phyloP scores from a whole-genome alignment of 2,113 vertebrate species.

The Melanostigma gelatinosum region DNA sequence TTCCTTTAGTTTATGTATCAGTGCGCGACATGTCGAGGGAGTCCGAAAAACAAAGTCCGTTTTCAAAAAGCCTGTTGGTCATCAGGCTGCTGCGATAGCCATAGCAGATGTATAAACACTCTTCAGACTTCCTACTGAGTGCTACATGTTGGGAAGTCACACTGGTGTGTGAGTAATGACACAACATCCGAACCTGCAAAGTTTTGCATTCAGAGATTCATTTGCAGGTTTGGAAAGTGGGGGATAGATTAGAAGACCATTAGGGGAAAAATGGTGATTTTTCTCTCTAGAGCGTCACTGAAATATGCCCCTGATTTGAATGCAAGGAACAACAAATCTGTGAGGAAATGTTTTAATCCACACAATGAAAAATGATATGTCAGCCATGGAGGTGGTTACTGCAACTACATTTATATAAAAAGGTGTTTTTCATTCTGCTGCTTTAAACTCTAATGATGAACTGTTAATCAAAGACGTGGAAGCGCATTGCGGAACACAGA shows the following conservation, averaged over 20 bases:
- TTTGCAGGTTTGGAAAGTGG: constrained; percentile 29
- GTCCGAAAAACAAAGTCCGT: constrained; percentile 57
- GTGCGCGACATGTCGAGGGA: constrained; percentile 42
- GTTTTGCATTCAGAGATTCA: constrained; percentile 16
- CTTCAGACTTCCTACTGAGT: constrained; percentile 49
- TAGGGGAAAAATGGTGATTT: constrained; percentile 15
- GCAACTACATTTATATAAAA: constrained; percentile 7
- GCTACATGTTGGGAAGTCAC: constrained; percentile 50
- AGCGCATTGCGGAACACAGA: background rate
- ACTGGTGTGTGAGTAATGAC: constrained; percentile 33
- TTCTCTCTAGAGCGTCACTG: constrained; percentile 24
- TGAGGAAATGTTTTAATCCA: constrained; percentile 24
- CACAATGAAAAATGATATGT: constrained; percentile 26
- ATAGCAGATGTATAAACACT: constrained; percentile 68
- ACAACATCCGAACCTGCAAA: constrained; percentile 36
- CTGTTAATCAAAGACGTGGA: constrained; percentile 26
- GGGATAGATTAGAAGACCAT: constrained; percentile 28
- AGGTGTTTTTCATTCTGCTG: background rate
- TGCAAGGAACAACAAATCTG: constrained; percentile 26
- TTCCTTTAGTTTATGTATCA: constrained; percentile 47
- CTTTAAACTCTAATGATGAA: constrained; percentile 19
- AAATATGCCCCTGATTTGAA: constrained; percentile 40
- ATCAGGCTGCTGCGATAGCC: constrained; percentile 50
- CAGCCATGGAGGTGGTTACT: constrained; percentile 7
- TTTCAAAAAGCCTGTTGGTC: constrained; percentile 48